Evolutionary conservation across 1,140 invertebrate species (phyloP).

Genomic region (Drosophila elegans): DNA sequence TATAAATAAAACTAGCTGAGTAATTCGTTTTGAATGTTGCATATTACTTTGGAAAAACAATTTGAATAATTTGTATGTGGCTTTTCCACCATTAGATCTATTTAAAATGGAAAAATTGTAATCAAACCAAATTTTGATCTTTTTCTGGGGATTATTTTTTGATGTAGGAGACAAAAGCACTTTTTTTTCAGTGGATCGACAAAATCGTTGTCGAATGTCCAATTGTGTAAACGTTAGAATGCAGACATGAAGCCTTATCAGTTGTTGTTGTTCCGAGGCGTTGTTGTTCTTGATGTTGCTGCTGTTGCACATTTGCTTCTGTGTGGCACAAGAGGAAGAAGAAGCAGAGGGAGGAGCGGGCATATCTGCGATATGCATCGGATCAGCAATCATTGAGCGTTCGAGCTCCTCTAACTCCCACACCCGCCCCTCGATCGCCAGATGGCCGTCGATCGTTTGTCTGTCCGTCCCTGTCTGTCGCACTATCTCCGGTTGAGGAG

Average conservation of each 20-base stretch:
- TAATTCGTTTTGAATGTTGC: too few species aligned
- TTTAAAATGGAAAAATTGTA: too few species aligned
- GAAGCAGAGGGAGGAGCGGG: not conserved
- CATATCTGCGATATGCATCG: constrained; percentile 35
- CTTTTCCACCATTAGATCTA: too few species aligned
- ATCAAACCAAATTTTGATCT: too few species aligned
- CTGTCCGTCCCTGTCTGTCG: constrained; percentile 29
- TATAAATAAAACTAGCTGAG: too few species aligned
- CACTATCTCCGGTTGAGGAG: constrained; percentile 9
- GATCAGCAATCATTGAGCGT: constrained; percentile 51
- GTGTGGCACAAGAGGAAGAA: constrained; percentile 4
- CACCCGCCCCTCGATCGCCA: constrained; percentile 18
- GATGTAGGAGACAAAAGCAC: not conserved
- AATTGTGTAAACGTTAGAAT: constrained; percentile 60
- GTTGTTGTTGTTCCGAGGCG: constrained; percentile 7
- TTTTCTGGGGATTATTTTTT: not conserved
- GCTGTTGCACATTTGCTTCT: constrained; percentile 23
- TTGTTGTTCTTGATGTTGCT: not conserved
- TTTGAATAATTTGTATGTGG: too few species aligned
- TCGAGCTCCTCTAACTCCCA: constrained; percentile 15
- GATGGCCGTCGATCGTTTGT: constrained; percentile 1
- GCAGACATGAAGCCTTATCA: constrained; percentile 49
- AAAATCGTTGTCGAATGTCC: constrained; percentile 32
- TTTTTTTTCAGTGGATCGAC: constrained; percentile 8
- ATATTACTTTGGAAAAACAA: too few species aligned